Conservation (phyloP, 1,140 invertebrate genomes). For the Drosophila repleta region DNA sequence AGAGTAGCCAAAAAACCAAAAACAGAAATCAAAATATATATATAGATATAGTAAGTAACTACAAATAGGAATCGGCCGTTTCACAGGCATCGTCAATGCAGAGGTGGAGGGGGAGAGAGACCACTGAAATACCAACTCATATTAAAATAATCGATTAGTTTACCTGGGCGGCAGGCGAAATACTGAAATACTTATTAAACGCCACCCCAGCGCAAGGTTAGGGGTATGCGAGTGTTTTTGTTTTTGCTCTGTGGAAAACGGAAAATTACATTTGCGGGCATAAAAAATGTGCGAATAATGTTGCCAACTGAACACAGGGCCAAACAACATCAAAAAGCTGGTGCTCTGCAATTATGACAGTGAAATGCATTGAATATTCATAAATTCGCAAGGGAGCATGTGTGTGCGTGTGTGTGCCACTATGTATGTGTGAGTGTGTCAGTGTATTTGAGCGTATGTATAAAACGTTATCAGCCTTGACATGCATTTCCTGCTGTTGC, state of each 20-base stretch:
- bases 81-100: neutral
- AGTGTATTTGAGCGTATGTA: conserved; percentile 25
- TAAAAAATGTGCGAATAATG: conserved; percentile 29
- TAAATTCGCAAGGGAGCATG: conserved; percentile 45
- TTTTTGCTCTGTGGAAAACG: conserved; percentile 1
- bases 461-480: conserved; percentile 68
- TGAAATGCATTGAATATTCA: conserved; percentile 77
- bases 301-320: conserved; percentile 24
- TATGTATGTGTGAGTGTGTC: neutral
- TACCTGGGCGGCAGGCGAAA: conserved; percentile 21
- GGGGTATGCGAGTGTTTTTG: conserved; percentile 1
- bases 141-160: conserved; percentile 63
- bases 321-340: conserved; percentile 45
- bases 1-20: conserved; percentile 30
- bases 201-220: neutral
- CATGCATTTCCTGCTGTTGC: conserved; percentile 55
- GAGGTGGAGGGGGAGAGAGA: neutral
- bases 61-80: conserved; percentile 7
- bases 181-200: conserved; percentile 14
- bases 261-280: neutral
- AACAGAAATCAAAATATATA: neutral
- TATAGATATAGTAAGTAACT: conserved; percentile 14
- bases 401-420: conserved; percentile 5
- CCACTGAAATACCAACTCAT: conserved; percentile 58
- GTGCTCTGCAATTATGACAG: conserved; percentile 68